Percentiles rank a stretch among this genome's conserved stretches.
phyloP scores from a whole-genome alignment of 2,113 vertebrate species.

The Ginglymostoma cirratum region DNA sequence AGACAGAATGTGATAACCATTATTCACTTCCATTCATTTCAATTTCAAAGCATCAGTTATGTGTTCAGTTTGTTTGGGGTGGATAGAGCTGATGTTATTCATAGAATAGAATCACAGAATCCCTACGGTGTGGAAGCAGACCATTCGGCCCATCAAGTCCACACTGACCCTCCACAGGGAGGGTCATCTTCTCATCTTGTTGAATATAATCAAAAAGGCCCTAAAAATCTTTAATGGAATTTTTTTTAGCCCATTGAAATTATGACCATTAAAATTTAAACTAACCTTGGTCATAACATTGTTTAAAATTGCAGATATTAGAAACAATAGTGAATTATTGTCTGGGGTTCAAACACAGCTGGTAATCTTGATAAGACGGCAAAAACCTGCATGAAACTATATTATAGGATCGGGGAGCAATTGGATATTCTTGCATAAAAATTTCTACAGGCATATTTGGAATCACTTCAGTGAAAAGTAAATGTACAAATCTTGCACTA shows the following conservation, averaged over 20 bases:
- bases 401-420: not conserved
- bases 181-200: too few relatives aligned
- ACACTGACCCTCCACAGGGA: too few relatives aligned
- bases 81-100: not conserved
- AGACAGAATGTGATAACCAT: not conserved
- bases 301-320: not conserved
- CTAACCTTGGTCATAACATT: not conserved
- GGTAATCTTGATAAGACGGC: not conserved
- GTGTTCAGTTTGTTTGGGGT: not conserved
- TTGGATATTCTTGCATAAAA: not conserved
- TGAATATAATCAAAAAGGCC: too few relatives aligned
- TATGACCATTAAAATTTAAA: not conserved
- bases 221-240: not conserved
- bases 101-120: not conserved
- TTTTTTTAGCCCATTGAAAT: not conserved
- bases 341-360: not conserved
- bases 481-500: not conserved
- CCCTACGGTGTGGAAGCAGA: not conserved
- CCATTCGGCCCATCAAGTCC: too few relatives aligned
- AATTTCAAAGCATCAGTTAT: not conserved
- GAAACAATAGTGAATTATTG: not conserved
- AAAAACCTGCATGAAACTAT: not conserved
- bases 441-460: not conserved
- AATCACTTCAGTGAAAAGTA: not conserved
- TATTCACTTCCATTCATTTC: not conserved